phyloP scores from a whole-genome alignment of 2,113 vertebrate genomes.

The Neotragus pygmaeus region DNA sequence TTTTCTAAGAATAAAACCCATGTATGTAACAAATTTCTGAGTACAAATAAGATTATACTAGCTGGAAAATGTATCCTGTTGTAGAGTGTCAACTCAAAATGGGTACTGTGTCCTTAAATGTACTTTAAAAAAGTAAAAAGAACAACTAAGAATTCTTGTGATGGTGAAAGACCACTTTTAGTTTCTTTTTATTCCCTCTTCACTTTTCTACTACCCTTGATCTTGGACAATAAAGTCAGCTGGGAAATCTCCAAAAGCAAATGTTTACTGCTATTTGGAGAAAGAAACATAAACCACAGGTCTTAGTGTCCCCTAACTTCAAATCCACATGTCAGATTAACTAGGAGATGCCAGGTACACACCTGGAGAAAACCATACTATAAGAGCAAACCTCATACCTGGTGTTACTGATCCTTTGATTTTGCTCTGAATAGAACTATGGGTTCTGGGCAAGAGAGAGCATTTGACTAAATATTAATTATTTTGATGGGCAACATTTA shows the following conservation, averaged over 20 bases:
- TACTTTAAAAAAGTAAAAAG: background rate
- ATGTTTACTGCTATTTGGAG: background rate
- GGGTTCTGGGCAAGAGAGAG: background rate
- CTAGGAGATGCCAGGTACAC: background rate
- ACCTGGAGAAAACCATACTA: background rate
- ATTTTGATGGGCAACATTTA: background rate
- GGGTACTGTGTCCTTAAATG: background rate
- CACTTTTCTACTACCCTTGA: background rate
- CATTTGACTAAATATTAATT: background rate
- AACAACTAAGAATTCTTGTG: background rate
- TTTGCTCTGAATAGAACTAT: background rate
- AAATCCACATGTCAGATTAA: background rate
- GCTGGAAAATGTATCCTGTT: background rate
- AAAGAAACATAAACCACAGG: background rate
- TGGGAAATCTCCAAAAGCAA: background rate
- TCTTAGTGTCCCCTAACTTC: background rate
- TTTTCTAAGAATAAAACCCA: background rate
- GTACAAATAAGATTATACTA: background rate
- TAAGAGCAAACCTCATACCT: background rate
- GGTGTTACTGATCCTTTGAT: background rate
- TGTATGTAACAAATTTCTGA: background rate
- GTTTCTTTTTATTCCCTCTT: background rate
- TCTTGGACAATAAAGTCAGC: background rate
- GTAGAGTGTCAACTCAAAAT: background rate
- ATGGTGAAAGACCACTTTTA: constrained; percentile 26